Evolutionary conservation across 1,140 invertebrate species (phyloP).

Genomic region (Drosophila baimaii): DNA sequence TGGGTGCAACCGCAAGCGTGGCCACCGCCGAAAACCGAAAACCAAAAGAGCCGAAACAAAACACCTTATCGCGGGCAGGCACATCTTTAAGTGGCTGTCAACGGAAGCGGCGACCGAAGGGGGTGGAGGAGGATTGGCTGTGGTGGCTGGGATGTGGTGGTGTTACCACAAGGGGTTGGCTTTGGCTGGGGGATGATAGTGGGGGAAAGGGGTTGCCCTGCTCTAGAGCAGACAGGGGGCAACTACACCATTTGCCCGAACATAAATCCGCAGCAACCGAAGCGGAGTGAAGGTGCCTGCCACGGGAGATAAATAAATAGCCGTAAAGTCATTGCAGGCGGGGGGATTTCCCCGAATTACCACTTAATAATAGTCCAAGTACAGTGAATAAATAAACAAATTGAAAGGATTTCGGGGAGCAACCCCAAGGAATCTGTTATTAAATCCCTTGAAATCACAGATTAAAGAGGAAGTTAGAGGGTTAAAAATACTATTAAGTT

Average conservation of each 20-base stretch:
- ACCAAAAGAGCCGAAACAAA: constrained; percentile 63
- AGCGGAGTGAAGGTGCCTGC: constrained; percentile 39
- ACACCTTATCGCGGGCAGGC: constrained; percentile 76
- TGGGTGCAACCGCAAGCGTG: constrained; percentile 34
- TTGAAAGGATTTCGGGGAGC: neutral
- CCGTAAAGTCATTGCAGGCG: constrained; percentile 26
- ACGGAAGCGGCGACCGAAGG: constrained; percentile 44
- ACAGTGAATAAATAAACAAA: constrained; percentile 25
- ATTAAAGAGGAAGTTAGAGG: neutral
- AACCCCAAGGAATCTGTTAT: neutral
- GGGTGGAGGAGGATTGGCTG: neutral
- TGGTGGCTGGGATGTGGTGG: neutral
- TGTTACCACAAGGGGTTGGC: constrained; percentile 1
- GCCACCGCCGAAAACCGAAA: constrained; percentile 42
- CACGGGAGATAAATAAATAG: constrained; percentile 44
- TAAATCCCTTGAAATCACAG: neutral
- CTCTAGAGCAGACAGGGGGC: constrained; percentile 14
- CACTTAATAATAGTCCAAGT: constrained; percentile 19
- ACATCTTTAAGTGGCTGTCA: constrained; percentile 83
- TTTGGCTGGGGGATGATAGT: constrained; percentile 14
- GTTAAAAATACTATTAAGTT: neutral
- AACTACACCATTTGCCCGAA: constrained; percentile 55
- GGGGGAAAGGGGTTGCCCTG: neutral
- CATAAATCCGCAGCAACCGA: constrained; percentile 55
- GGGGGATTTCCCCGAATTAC: constrained; percentile 22